Conservation (phyloP, 2,888 invertebrate species). For the Conus canariensis region DNA sequence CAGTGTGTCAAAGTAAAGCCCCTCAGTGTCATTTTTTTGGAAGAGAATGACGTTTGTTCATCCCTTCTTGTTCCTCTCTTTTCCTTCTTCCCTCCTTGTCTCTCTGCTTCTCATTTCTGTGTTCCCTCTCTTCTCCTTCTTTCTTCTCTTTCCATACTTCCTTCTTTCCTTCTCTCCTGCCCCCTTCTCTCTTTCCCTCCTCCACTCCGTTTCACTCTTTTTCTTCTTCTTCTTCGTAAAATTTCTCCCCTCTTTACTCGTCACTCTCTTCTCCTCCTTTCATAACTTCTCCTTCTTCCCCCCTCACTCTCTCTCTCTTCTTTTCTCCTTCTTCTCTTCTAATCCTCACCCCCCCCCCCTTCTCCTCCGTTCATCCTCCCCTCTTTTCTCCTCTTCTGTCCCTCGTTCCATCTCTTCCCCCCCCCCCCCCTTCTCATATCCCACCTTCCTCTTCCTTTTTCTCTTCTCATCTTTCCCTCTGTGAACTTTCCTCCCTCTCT, state of each 20-base stretch:
- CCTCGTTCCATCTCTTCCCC: neutral
- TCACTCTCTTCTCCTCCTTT: neutral
- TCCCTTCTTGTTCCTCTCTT: no score
- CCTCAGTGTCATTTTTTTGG: no score
- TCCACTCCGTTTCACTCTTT: neutral
- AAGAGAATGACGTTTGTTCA: neutral
- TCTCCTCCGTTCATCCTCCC: neutral
- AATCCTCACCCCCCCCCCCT: neutral
- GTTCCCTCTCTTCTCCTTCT: neutral
- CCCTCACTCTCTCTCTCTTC: neutral
- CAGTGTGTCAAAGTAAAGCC: no score
- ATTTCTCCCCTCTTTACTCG: neutral
- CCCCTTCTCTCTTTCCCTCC: neutral
- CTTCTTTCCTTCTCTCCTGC: neutral
- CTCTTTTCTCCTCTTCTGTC: neutral
- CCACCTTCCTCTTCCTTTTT: neutral
- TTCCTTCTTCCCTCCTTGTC: neutral
- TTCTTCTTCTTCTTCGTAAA: no score
- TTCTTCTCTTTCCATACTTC: neutral
- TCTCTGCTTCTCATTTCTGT: neutral
- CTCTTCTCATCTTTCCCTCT: neutral
- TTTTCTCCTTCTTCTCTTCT: no score
- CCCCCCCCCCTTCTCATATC: neutral
- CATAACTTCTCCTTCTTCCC: neutral
- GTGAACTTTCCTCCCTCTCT: neutral